Percentiles rank a stretch among this genome's conserved stretches.
Evolutionary conservation across 2,888 invertebrate species (phyloP).

Genomic region (Conchocele bisecta): DNA sequence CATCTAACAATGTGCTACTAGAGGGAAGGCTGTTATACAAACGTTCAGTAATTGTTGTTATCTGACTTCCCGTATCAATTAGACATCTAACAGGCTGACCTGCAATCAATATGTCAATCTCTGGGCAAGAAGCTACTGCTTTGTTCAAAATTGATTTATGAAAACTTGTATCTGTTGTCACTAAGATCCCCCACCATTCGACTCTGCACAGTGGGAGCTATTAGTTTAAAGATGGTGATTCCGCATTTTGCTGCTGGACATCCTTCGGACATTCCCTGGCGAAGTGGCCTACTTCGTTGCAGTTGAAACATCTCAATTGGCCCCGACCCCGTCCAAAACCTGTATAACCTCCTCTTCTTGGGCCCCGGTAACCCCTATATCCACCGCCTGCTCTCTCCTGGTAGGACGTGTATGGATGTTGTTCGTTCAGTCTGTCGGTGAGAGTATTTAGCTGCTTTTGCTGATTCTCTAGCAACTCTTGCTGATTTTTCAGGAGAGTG

Average conservation of each 20-base stretch:
- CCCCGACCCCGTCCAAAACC: background rate
- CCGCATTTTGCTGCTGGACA: background rate
- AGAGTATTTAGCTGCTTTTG: background rate
- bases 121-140: background rate
- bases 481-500: background rate
- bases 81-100: constrained; percentile 3
- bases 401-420: background rate
- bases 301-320: background rate
- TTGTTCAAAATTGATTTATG: no score
- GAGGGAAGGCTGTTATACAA: background rate
- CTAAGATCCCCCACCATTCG: background rate
- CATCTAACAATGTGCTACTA: background rate
- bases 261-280: constrained; percentile 1
- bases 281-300: background rate
- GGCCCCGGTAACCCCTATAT: background rate
- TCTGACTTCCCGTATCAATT: background rate
- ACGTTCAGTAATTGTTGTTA: background rate
- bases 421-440: background rate
- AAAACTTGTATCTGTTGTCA: no score
- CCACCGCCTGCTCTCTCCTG: background rate
- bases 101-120: background rate
- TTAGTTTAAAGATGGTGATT: background rate
- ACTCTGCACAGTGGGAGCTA: background rate
- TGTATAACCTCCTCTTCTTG: background rate
- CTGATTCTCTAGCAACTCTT: background rate